Conservation (phyloP, 2,888 invertebrate species). For the Pyrrhia umbra region DNA sequence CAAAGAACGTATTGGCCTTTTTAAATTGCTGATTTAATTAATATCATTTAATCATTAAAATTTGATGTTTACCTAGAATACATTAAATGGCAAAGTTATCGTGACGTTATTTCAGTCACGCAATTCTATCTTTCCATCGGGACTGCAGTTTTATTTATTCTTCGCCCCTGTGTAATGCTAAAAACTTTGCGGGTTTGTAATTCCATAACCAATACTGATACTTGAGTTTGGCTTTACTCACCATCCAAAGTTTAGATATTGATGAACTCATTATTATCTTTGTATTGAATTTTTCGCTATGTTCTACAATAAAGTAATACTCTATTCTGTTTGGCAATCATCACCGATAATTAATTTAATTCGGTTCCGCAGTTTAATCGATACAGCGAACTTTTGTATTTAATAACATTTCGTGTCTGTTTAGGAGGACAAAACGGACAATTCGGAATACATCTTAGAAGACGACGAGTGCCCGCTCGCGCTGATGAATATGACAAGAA, state of each 20-base stretch:
- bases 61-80: not conserved
- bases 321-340: too few relatives aligned
- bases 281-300: too few relatives aligned
- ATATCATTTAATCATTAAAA: slow-evolving; percentile 8
- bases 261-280: too few relatives aligned
- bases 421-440: slow-evolving; percentile 92
- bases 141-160: slow-evolving; percentile 11
- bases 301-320: too few relatives aligned
- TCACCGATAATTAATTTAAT: too few relatives aligned
- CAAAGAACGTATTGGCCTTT: too few relatives aligned
- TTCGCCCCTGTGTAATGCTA: not conserved
- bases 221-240: too few relatives aligned
- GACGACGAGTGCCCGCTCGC: slow-evolving; percentile 99
- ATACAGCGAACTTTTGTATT: not conserved
- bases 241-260: too few relatives aligned
- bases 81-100: slow-evolving; percentile 17
- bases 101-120: slow-evolving; percentile 23
- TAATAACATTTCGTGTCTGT: slow-evolving; percentile 13
- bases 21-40: not conserved
- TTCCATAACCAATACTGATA: too few relatives aligned
- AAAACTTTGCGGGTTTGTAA: not conserved
- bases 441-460: slow-evolving; percentile 97
- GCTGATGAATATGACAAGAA: slow-evolving; percentile 96
- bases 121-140: not conserved
- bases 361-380: not conserved